Base-by-base conservation (phyloP, 2,113 vertebrate species). In the Arvicanthis niloticus region DNA sequence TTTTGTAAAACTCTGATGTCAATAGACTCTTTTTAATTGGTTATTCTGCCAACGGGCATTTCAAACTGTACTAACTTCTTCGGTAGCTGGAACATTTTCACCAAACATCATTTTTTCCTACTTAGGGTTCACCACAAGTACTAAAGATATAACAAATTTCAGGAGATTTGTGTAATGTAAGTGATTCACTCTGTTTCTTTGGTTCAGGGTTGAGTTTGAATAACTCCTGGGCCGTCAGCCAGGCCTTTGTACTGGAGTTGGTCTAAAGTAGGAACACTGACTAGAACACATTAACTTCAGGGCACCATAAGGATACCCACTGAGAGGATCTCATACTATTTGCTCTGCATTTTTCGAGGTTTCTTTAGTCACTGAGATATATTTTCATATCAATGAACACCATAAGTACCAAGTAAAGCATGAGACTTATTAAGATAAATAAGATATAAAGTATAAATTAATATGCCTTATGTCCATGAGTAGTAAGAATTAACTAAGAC, bases 381-480 rank as follows among this genome's bases (percentile, higher is more conserved):
- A 88, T 72, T 84, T 84, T 76, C n/a, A 26, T 48, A 17, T 89
- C 34, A 26, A 42, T 48, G 87, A 42, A 56, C 19, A n/a, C 51
- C 87, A 89, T 21, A 73, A 42, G 4, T 77, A 82, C 24, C 22
- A 85, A 75, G 21, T 90, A 88, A 68, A 93, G 76, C 29, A 48
- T 72, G 6, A 48, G 70, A 62, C 7, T 91, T 85, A 93, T 42
- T 45, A 70, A 56, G 15, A 37, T 34, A 92, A 68, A 92, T 86
- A 53, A 92, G 95, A 91, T 60, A 78, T 62, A 45, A 81, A 62
- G 45, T 65, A 31, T 96, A 58, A 95, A 95, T 89, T 65, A 95
- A 42, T 72, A 65, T 67, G 24, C 3, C 45, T 89, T n/a, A 96
- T 77, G 16, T 7, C 5, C 31, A 82, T 22, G 85, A 91, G 5